phyloP scores from a whole-genome alignment of 2,888 invertebrate species.

The Diaprepes abbreviatus region DNA sequence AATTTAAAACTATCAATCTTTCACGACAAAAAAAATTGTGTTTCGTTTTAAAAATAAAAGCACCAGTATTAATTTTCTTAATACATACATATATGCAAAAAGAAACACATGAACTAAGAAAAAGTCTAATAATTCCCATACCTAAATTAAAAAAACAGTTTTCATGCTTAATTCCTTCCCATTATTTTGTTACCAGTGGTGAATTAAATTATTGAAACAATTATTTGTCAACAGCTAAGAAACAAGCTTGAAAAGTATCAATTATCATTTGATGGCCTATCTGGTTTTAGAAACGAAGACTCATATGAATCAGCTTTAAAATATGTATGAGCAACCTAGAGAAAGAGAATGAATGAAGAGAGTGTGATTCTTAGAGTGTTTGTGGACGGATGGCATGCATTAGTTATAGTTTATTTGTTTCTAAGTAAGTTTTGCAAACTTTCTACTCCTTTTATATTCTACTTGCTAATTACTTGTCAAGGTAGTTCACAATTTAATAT shows the following conservation, averaged over 20 bases:
- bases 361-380: slow-evolving; percentile 38
- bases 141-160: slow-evolving; percentile 15
- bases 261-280: slow-evolving; percentile 11
- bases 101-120: slow-evolving; percentile 10
- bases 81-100: background rate
- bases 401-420: no score
- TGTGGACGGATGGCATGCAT: no score
- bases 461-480: no score
- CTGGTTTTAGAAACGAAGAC: slow-evolving; percentile 33
- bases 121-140: slow-evolving; percentile 25
- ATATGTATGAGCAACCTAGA: slow-evolving; percentile 37
- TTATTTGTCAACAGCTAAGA: slow-evolving; percentile 12
- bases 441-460: no score
- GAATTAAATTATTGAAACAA: slow-evolving; percentile 29
- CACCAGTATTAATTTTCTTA: background rate
- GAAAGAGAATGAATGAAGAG: slow-evolving; percentile 19
- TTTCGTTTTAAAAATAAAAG: slow-evolving; percentile 22
- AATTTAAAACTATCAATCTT: no score
- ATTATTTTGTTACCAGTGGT: slow-evolving; percentile 26
- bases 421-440: no score
- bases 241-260: slow-evolving; percentile 23
- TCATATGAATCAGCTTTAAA: slow-evolving; percentile 42
- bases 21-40: no score
- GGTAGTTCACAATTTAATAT: no score
- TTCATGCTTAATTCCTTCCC: background rate